A percentile compares a stretch with the other conserved stretches of the same genome.
phyloP scores from a whole-genome alignment of 2,797 vertebrate species.

The Urocyon cinereoargenteus region DNA sequence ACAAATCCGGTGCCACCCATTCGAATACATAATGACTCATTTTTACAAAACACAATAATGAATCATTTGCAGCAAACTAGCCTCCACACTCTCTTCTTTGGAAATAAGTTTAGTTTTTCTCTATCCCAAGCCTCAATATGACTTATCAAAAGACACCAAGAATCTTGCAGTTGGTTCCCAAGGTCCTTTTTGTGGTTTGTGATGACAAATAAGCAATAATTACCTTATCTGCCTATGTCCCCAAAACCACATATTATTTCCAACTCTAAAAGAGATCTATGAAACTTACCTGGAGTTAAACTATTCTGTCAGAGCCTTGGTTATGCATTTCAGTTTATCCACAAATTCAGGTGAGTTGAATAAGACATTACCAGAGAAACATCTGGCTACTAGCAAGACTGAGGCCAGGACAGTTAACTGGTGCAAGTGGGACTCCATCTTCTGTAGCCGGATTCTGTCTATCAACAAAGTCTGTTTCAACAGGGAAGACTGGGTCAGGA shows the following conservation, averaged over 20 bases:
- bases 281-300: slow-evolving; percentile 87
- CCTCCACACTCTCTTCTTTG: background rate
- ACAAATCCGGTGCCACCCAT: background rate
- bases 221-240: background rate
- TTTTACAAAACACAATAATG: background rate
- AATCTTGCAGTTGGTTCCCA: background rate
- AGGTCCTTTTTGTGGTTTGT: background rate
- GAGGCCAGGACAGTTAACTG: slow-evolving; percentile 86
- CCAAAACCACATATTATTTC: slow-evolving; percentile 59
- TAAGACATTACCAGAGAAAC: slow-evolving; percentile 82
- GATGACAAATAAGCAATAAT: slow-evolving; percentile 3
- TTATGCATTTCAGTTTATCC: slow-evolving; percentile 88
- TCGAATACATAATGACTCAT: background rate
- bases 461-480: slow-evolving; percentile 87
- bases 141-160: background rate
- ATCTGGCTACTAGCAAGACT: slow-evolving; percentile 87
- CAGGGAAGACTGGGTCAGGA: background rate
- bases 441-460: slow-evolving; percentile 87
- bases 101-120: slow-evolving; percentile 15
- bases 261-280: slow-evolving; percentile 61
- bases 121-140: background rate
- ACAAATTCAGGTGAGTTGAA: slow-evolving; percentile 88
- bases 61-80: slow-evolving; percentile 1
- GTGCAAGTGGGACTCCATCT: slow-evolving; percentile 81
- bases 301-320: slow-evolving; percentile 87